Conservation (phyloP, 2,888 invertebrate genomes). For the Leuctra nigra region DNA sequence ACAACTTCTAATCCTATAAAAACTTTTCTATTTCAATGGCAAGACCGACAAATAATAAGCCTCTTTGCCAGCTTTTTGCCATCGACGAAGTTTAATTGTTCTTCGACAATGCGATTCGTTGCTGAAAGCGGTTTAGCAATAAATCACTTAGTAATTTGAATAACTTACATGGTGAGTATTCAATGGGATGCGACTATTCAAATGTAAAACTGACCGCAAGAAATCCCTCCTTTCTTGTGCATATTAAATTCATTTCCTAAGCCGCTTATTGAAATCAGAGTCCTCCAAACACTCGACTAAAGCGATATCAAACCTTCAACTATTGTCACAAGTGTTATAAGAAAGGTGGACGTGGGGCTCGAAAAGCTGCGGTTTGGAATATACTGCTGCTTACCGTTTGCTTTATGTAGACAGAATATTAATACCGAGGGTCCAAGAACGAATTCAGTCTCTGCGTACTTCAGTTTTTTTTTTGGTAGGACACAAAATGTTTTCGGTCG, state of each 20-base stretch:
- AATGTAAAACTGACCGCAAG: slow-evolving; percentile 18
- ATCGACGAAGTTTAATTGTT: slow-evolving; percentile 7
- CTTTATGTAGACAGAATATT: slow-evolving; percentile 14
- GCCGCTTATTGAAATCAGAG: slow-evolving; percentile 15
- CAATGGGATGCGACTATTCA: slow-evolving; percentile 5
- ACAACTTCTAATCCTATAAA: background rate
- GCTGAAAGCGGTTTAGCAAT: slow-evolving; percentile 10
- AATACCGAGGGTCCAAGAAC: slow-evolving; percentile 9
- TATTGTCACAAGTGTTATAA: slow-evolving; percentile 11
- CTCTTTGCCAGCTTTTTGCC: slow-evolving; percentile 1
- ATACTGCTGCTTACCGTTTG: slow-evolving; percentile 9
- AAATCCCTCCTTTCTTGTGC: background rate
- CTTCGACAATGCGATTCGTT: slow-evolving; percentile 7
- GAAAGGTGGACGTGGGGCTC: background rate
- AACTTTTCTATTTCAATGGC: background rate
- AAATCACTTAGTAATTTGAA: slow-evolving; percentile 16
- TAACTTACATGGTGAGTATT: background rate
- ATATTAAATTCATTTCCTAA: slow-evolving; percentile 10
- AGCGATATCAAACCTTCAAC: background rate
- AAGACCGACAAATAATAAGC: slow-evolving; percentile 1
- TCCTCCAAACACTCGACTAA: slow-evolving; percentile 5
- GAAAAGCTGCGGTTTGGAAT: slow-evolving; percentile 1
- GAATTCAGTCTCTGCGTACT: background rate
- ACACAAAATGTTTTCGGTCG: background rate
- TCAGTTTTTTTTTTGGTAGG: slow-evolving; percentile 2